phyloP scores from a whole-genome alignment of 2,888 invertebrate genomes.

The Callimorpha dominula region DNA sequence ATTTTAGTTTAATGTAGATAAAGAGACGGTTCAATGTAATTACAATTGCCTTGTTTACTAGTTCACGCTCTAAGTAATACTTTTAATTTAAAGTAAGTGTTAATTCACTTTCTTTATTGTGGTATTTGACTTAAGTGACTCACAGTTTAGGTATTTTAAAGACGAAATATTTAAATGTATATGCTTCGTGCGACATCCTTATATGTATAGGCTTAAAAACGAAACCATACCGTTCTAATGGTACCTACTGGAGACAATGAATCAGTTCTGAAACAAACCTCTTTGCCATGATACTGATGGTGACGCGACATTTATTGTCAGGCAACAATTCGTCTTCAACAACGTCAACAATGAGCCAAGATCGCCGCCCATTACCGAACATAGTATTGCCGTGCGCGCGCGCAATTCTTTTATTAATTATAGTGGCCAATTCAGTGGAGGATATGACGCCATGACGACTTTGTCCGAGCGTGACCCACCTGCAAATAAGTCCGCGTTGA shows the following conservation, averaged over 20 bases:
- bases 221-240: slow-evolving; percentile 16
- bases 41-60: slow-evolving; percentile 12
- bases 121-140: not conserved
- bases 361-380: slow-evolving; percentile 74
- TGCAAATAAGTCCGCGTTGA: slow-evolving; percentile 71
- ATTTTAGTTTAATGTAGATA: slow-evolving; percentile 18
- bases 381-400: slow-evolving; percentile 74
- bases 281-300: slow-evolving; percentile 22
- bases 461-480: slow-evolving; percentile 79
- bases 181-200: not conserved
- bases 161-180: not conserved
- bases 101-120: slow-evolving; percentile 4
- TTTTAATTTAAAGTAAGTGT: slow-evolving; percentile 8
- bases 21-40: slow-evolving; percentile 32
- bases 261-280: slow-evolving; percentile 40
- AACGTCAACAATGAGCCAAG: slow-evolving; percentile 74
- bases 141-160: slow-evolving; percentile 1
- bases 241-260: slow-evolving; percentile 28
- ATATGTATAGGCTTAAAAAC: not conserved
- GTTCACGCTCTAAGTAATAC: not conserved
- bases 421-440: slow-evolving; percentile 80
- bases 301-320: slow-evolving; percentile 22
- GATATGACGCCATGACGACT: slow-evolving; percentile 84
- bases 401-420: slow-evolving; percentile 85
- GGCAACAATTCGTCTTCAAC: slow-evolving; percentile 37